Evolutionary conservation across 1,140 invertebrate genomes (phyloP).

Genomic region (Ganaspis sp.): DNA sequence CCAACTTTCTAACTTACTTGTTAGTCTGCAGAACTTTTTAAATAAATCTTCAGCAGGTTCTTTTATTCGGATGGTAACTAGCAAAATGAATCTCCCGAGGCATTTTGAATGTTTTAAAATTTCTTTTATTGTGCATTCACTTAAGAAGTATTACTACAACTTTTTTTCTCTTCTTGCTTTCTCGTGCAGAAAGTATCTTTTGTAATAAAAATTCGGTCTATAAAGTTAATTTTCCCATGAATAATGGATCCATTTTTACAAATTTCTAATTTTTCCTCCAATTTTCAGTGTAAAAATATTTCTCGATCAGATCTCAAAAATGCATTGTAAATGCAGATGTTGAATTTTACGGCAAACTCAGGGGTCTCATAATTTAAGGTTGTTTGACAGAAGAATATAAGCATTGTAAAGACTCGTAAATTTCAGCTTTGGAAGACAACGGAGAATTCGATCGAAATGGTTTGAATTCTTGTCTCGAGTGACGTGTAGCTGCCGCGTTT

Average conservation of each 20-base stretch:
- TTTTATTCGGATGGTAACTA: constrained; percentile 34
- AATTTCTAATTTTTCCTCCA: neutral
- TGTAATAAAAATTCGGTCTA: too few relatives aligned
- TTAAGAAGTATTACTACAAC: too few relatives aligned
- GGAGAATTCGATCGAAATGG: constrained; percentile 71
- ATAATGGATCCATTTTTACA: neutral
- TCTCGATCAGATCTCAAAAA: neutral
- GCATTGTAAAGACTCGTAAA: constrained; percentile 59
- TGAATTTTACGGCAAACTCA: neutral
- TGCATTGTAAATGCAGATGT: constrained; percentile 32
- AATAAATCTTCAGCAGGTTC: neutral
- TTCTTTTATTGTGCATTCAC: too few relatives aligned
- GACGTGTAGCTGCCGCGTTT: constrained; percentile 70
- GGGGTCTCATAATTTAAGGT: constrained; percentile 32
- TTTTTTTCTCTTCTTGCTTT: too few relatives aligned
- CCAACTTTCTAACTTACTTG: neutral
- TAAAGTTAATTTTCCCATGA: too few relatives aligned
- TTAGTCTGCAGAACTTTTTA: neutral
- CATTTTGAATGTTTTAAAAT: neutral
- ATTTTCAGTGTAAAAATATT: neutral
- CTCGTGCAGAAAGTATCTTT: too few relatives aligned
- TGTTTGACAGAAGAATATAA: constrained; percentile 50
- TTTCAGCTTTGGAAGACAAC: constrained; percentile 60
- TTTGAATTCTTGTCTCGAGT: constrained; percentile 69
- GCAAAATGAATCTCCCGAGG: constrained; percentile 42